These are phyloP conservation scores for Todiramphus saurophagus DNA, from an alignment of 2,113 vertebrate species.

Conservation along the genomic window DNA sequence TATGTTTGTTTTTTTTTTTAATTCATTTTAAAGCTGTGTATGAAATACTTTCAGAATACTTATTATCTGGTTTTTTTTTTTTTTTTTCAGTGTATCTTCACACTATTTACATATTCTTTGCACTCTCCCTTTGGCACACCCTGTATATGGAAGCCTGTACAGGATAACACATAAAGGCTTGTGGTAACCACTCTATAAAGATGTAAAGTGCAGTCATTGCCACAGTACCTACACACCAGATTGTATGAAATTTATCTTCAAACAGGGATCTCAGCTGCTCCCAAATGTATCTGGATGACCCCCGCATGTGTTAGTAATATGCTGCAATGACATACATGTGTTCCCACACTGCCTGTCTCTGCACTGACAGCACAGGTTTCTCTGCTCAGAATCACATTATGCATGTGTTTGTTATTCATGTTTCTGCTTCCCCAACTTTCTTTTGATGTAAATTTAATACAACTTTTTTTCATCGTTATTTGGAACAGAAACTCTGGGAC, in stretches of 20 bases:
- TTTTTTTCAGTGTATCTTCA: background rate
- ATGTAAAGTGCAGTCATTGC: background rate
- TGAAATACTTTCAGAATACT: background rate
- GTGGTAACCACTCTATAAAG: background rate
- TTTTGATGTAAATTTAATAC: constrained; percentile 49
- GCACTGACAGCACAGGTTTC: background rate
- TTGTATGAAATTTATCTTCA: background rate
- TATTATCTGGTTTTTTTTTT: background rate
- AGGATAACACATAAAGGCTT: background rate
- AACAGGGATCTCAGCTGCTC: background rate
- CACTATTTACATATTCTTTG: background rate
- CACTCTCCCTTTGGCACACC: background rate
- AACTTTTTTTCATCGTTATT: background rate
- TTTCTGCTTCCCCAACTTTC: constrained; percentile 15
- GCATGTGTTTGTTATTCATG: constrained; percentile 22
- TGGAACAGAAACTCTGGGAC: constrained; percentile 28
- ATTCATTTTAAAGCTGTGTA: background rate
- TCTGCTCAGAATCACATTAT: constrained; percentile 37
- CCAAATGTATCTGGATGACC: background rate
- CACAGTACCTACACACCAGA: background rate
- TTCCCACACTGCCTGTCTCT: background rate
- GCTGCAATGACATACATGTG: background rate
- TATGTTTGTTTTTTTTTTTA: background rate
- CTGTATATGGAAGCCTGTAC: background rate
- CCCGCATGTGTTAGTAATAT: constrained; percentile 7